Conservation (phyloP, 2,113 vertebrate species). For the Chlorodrepanis virens region DNA sequence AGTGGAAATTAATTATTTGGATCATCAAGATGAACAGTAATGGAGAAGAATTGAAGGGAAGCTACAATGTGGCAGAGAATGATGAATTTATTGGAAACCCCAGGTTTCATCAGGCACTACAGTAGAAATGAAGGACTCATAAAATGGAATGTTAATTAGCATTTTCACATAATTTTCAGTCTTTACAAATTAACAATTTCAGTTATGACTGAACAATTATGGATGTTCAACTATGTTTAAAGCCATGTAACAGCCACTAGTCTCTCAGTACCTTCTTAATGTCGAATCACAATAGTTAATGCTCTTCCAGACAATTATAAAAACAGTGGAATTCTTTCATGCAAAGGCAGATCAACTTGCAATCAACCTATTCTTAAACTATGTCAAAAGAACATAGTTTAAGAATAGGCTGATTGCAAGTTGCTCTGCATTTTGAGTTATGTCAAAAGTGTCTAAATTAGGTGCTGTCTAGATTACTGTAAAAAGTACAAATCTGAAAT, state of each 20-base stretch:
- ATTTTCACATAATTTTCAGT: neutral
- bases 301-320: neutral
- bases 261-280: neutral
- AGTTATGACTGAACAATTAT: neutral
- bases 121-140: neutral
- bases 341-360: neutral
- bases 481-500: neutral
- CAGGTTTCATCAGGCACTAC: neutral
- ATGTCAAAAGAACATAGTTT: neutral
- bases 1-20: neutral
- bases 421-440: neutral
- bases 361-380: neutral
- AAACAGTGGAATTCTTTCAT: neutral
- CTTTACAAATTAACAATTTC: neutral
- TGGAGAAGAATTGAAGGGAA: neutral
- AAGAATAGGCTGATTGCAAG: too few species aligned
- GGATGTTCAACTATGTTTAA: neutral
- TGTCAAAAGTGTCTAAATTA: neutral
- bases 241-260: neutral
- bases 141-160: neutral
- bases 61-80: neutral
- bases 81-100: neutral
- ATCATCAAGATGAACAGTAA: neutral
- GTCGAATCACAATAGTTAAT: neutral
- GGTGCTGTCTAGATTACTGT: neutral